These are phyloP conservation scores for Colostygia pectinataria DNA, from an alignment of 2,888 invertebrate genomes.

Conservation along the genomic window DNA sequence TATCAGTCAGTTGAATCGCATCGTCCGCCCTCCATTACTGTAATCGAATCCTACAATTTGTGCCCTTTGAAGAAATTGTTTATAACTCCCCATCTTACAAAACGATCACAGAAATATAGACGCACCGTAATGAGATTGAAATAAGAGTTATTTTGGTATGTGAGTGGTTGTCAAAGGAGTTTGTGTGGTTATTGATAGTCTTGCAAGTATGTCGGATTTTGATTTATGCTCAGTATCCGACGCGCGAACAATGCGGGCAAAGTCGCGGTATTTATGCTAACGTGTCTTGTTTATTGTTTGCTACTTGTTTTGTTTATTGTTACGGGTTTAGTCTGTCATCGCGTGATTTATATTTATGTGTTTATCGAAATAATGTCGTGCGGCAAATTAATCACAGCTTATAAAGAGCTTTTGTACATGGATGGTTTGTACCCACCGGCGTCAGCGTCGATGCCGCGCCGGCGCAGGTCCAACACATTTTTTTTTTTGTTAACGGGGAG, in stretches of 20 bases:
- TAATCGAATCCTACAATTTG: constrained; percentile 64
- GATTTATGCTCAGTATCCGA: constrained; percentile 32
- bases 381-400: too few relatives aligned
- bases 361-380: background rate
- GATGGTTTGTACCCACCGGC: too few relatives aligned
- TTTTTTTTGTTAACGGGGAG: too few relatives aligned
- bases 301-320: constrained; percentile 31
- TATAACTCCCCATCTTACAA: constrained; percentile 43
- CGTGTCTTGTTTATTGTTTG: constrained; percentile 42
- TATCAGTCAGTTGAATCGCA: constrained; percentile 31
- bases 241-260: constrained; percentile 29
- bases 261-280: constrained; percentile 38
- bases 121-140: constrained; percentile 13
- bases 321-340: constrained; percentile 10
- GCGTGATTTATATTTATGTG: constrained; percentile 10
- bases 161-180: background rate
- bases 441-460: too few relatives aligned
- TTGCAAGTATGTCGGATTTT: constrained; percentile 31
- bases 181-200: constrained; percentile 25
- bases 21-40: constrained; percentile 49
- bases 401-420: too few relatives aligned
- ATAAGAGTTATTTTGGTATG: constrained; percentile 28
- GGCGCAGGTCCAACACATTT: too few relatives aligned
- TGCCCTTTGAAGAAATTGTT: constrained; percentile 61
- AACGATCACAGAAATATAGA: constrained; percentile 2